Evolutionary conservation across 2,888 invertebrate genomes (phyloP).

Genomic region (Lapara coniferarum): DNA sequence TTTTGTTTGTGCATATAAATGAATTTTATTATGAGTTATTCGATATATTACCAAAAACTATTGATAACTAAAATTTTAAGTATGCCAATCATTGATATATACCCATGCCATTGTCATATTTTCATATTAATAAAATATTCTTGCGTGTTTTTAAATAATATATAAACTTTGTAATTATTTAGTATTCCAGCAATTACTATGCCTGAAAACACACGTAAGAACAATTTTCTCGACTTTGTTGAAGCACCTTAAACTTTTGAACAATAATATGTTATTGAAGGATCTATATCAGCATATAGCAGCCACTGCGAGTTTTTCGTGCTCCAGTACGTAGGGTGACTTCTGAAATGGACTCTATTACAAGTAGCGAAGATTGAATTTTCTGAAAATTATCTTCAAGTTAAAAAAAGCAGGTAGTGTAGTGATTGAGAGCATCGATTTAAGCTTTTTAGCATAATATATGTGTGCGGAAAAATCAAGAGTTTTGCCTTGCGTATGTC

Average conservation of each 20-base stretch:
- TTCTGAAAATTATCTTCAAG: neutral
- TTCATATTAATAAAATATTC: no score
- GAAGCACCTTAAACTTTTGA: neutral
- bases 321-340: neutral
- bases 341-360: neutral
- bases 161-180: neutral
- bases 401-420: neutral
- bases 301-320: neutral
- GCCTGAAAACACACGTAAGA: neutral
- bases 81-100: no score
- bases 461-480: no score
- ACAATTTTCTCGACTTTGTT: neutral
- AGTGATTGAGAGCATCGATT: neutral
- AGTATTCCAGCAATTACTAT: neutral
- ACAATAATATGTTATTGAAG: no score
- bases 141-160: no score
- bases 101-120: no score
- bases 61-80: no score
- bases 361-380: neutral
- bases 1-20: no score
- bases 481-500: no score
- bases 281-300: neutral
- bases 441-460: no score
- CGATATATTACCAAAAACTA: no score
- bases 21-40: no score